These are phyloP conservation scores for Pentalonia nigronervosa DNA, from an alignment of 1,140 invertebrate genomes.

Conservation along the genomic window DNA sequence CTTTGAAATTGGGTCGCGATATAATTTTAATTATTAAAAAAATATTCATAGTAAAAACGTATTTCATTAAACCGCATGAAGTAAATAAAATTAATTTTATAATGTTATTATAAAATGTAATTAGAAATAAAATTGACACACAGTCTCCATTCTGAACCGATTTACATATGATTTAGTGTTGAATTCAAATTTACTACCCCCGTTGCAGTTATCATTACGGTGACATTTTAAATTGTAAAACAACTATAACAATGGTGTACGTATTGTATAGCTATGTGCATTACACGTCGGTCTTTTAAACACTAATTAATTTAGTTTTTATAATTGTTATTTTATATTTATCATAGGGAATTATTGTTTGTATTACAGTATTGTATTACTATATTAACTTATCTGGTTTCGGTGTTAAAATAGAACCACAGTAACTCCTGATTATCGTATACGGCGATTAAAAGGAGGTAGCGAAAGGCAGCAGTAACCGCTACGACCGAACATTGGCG, in stretches of 20 bases:
- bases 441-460: no score
- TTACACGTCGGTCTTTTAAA: neutral
- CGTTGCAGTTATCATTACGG: neutral
- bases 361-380: no score
- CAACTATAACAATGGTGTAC: no score
- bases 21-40: neutral
- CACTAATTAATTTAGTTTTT: neutral
- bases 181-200: no score
- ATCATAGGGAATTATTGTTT: neutral
- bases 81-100: neutral
- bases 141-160: no score
- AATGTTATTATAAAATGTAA: neutral
- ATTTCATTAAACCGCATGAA: neutral
- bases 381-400: no score
- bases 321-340: neutral
- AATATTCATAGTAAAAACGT: neutral
- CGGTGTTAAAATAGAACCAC: no score
- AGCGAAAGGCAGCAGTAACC: no score
- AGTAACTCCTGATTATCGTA: no score
- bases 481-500: no score
- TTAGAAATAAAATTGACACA: no score
- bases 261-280: neutral
- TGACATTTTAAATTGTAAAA: neutral
- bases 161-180: no score
- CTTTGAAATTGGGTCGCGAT: neutral